phyloP scores from a whole-genome alignment of 2,113 vertebrate genomes.

The Hippocampus comes region DNA sequence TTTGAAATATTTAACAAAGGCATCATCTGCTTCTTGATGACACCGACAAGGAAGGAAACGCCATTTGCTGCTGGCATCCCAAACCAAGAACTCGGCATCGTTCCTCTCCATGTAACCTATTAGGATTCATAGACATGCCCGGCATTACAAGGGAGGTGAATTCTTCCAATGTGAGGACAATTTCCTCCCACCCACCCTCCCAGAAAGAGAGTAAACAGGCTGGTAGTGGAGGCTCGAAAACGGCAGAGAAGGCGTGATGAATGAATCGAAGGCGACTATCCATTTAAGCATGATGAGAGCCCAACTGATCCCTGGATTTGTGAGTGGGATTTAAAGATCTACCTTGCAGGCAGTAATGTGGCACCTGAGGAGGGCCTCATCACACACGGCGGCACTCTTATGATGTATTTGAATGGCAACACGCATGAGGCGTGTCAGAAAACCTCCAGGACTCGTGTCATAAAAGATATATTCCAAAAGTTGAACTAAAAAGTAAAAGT shows the following conservation, averaged over 20 bases:
- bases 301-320: slow-evolving; percentile 62
- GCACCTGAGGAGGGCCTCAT: slow-evolving; percentile 32
- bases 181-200: slow-evolving; percentile 42
- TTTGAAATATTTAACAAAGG: slow-evolving; percentile 39
- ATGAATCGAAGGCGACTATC: slow-evolving; percentile 39
- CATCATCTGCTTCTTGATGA: slow-evolving; percentile 29
- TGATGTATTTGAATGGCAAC: slow-evolving; percentile 64
- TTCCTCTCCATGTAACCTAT: slow-evolving; percentile 34
- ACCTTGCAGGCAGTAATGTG: slow-evolving; percentile 39
- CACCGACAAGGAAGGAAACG: slow-evolving; percentile 12
- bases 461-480: background rate
- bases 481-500: background rate
- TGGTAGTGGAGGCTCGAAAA: slow-evolving; percentile 26
- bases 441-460: background rate
- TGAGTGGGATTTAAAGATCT: slow-evolving; percentile 53
- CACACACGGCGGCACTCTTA: slow-evolving; percentile 46
- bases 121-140: slow-evolving; percentile 47
- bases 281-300: slow-evolving; percentile 43
- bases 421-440: slow-evolving; percentile 16
- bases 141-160: slow-evolving; percentile 51
- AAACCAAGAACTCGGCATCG: slow-evolving; percentile 40
- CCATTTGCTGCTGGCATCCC: slow-evolving; percentile 28
- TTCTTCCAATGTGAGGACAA: slow-evolving; percentile 47
- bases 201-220: slow-evolving; percentile 51
- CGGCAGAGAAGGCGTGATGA: slow-evolving; percentile 47